phyloP scores from a whole-genome alignment of 2,113 vertebrate species.

The Junco hyemalis region DNA sequence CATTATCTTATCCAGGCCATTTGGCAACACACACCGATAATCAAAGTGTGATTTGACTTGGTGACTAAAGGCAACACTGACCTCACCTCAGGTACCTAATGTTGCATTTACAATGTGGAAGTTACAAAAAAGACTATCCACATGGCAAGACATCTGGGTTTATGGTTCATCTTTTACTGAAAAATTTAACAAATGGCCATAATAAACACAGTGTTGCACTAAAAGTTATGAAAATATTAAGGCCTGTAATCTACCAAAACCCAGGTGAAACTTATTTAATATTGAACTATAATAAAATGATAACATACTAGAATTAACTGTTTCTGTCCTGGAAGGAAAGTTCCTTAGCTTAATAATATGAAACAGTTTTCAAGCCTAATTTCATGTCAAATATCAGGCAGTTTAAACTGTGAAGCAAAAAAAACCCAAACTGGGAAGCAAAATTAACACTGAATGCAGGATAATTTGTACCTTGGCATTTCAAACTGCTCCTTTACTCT shows the following conservation, averaged over 20 bases:
- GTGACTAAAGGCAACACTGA: background rate
- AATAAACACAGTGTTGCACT: background rate
- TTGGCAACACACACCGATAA: background rate
- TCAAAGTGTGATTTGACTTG: background rate
- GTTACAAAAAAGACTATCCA: background rate
- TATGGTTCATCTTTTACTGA: background rate
- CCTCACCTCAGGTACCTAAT: background rate
- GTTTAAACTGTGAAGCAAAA: background rate
- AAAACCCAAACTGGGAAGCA: background rate
- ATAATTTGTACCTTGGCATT: conserved; percentile 25
- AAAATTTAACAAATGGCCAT: background rate
- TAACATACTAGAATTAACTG: conserved; percentile 51
- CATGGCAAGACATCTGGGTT: background rate
- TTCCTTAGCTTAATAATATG: conserved; percentile 32
- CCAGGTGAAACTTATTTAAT: conserved; percentile 16
- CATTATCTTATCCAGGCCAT: background rate
- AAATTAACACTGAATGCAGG: conserved; percentile 5
- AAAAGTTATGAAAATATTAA: conserved; percentile 5
- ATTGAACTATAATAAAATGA: conserved; percentile 36
- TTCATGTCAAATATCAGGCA: conserved; percentile 33
- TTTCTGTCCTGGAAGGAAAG: conserved; percentile 60
- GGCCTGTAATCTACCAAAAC: conserved; percentile 7
- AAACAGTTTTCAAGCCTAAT: conserved; percentile 60
- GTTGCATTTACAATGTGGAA: background rate
- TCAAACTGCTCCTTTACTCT: background rate